phyloP scores from a whole-genome alignment of 2,797 vertebrate genomes.

The Chelidonichthys spinosus region DNA sequence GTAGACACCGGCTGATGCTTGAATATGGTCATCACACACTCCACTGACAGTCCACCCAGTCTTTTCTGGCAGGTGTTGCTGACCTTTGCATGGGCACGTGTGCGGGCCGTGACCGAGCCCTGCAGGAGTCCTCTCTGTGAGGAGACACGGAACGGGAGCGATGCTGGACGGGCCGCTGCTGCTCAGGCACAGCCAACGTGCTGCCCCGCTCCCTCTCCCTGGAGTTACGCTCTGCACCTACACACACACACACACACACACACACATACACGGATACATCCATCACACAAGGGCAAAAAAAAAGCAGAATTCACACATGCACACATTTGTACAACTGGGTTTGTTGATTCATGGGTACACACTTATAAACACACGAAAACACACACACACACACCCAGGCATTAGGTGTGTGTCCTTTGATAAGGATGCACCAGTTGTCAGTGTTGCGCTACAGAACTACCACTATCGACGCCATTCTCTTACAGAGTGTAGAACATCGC shows the following conservation, averaged over 20 bases:
- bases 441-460: conserved; percentile 25
- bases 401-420: conserved; percentile 30
- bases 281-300: conserved; percentile 6
- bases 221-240: conserved; percentile 91
- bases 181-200: conserved; percentile 94
- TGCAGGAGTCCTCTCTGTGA: conserved; percentile 94
- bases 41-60: not conserved
- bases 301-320: conserved; percentile 12
- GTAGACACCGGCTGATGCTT: not conserved
- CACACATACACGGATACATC: conserved; percentile 11
- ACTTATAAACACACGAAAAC: conserved; percentile 16
- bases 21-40: not conserved
- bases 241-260: conserved; percentile 50
- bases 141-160: conserved; percentile 97
- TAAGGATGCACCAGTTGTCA: conserved; percentile 33
- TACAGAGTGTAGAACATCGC: conserved; percentile 67
- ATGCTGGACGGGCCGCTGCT: conserved; percentile 92
- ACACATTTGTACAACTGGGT: conserved; percentile 1
- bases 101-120: conserved; percentile 93
- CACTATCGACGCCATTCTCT: conserved; percentile 47
- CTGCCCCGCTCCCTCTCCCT: conserved; percentile 91
- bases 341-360: not conserved
- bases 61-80: conserved; percentile 21
- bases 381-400: conserved; percentile 26
- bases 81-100: conserved; percentile 99